These are phyloP conservation scores for Anniella stebbinsi DNA, from an alignment of 2,797 vertebrate genomes.

Conservation along the genomic window DNA sequence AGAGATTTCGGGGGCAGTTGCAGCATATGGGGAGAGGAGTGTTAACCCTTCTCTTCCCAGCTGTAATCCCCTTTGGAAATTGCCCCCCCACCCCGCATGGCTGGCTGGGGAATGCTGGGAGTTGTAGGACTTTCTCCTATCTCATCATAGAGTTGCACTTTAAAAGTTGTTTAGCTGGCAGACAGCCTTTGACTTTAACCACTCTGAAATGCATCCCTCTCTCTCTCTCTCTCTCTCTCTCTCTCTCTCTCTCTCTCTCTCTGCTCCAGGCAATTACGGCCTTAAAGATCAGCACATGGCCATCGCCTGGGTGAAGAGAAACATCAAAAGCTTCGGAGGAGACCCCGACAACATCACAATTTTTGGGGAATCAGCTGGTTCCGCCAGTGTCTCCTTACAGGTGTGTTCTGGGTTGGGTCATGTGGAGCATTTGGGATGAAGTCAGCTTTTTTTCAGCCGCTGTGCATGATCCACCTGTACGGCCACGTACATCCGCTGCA, in stretches of 20 bases:
- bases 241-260: background rate
- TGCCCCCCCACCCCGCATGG: too few relatives aligned
- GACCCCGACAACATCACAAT: slow-evolving; percentile 91
- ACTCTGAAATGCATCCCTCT: background rate
- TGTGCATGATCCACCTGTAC: background rate
- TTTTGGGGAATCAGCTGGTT: slow-evolving; percentile 95
- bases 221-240: background rate
- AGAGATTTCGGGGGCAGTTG: too few relatives aligned
- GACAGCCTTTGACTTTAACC: background rate
- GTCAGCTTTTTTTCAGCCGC: background rate
- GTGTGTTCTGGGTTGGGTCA: slow-evolving; percentile 47
- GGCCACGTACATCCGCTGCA: background rate
- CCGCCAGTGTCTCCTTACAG: slow-evolving; percentile 90
- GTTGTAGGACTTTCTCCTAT: too few relatives aligned
- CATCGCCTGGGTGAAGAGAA: slow-evolving; percentile 95
- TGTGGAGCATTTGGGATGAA: too few relatives aligned
- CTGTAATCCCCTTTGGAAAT: too few relatives aligned
- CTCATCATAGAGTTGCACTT: too few relatives aligned
- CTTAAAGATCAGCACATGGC: slow-evolving; percentile 96
- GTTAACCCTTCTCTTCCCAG: too few relatives aligned
- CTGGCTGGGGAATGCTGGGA: too few relatives aligned
- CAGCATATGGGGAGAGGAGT: too few relatives aligned
- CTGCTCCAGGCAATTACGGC: slow-evolving; percentile 89
- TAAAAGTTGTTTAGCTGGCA: background rate
- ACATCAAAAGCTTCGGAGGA: slow-evolving; percentile 92